Percentiles rank a stretch among this genome's conserved stretches.
These are phyloP conservation scores for Dicyrtoma fusca DNA, from an alignment of 2,888 invertebrate species.

Conservation along the genomic window DNA sequence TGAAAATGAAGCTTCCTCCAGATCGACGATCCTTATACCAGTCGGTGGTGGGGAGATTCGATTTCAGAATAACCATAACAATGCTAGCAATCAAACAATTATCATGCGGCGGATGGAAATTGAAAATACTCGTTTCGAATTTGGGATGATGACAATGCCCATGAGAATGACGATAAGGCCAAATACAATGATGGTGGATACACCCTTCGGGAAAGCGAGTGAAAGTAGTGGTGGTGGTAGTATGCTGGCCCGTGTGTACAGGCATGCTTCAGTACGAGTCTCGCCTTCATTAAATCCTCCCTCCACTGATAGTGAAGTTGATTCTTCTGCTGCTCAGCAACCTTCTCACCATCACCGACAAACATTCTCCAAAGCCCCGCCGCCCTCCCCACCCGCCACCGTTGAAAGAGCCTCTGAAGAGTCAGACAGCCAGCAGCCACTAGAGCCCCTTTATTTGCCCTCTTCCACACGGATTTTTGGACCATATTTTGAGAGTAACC, in stretches of 20 bases:
- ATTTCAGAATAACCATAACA: too few species aligned
- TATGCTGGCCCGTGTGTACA: neutral
- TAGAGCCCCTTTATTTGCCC: constrained; percentile 34
- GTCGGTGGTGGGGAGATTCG: neutral
- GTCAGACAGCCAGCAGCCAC: neutral
- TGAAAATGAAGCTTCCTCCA: too few species aligned
- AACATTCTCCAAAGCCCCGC: neutral
- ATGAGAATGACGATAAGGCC: neutral
- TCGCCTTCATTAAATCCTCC: too few species aligned
- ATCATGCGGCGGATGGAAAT: constrained; percentile 1
- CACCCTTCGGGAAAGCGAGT: neutral
- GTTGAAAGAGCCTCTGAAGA: neutral
- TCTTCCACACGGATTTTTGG: constrained; percentile 57
- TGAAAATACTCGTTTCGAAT: neutral
- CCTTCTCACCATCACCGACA: neutral
- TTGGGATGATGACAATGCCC: neutral
- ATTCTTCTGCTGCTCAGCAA: neutral
- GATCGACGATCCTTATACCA: too few species aligned
- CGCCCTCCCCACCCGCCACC: neutral
- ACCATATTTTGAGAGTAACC: constrained; percentile 68
- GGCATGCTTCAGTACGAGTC: too few species aligned
- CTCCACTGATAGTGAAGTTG: neutral
- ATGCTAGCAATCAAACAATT: neutral
- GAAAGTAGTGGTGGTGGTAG: neutral
- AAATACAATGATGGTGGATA: neutral